Evolutionary conservation across 2,888 invertebrate genomes (phyloP).

Genomic region (Cyclophora punctaria): DNA sequence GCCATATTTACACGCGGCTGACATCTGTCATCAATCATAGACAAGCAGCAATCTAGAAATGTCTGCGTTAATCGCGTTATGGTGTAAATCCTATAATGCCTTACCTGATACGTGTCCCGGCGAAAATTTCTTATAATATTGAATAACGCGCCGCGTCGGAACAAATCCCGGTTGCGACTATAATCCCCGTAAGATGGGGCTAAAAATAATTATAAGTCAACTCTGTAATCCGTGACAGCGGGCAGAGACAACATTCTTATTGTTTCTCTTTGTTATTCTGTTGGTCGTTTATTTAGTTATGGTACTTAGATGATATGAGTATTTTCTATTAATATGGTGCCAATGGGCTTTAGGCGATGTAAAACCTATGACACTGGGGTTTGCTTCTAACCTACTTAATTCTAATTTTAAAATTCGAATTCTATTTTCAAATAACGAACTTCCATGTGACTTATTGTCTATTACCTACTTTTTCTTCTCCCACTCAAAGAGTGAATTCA

Average conservation of each 20-base stretch:
- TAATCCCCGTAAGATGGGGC: slow-evolving; percentile 59
- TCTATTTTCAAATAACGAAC: too few species aligned
- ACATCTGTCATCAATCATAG: too few species aligned
- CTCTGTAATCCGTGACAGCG: slow-evolving; percentile 37
- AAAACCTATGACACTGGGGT: too few species aligned
- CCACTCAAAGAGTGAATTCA: too few species aligned
- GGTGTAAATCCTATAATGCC: slow-evolving; percentile 48
- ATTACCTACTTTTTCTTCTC: too few species aligned
- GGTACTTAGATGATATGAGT: not conserved
- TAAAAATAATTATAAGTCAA: slow-evolving; percentile 47
- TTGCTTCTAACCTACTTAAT: too few species aligned
- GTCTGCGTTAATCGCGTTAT: slow-evolving; percentile 17
- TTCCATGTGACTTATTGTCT: too few species aligned
- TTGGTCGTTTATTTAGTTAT: slow-evolving; percentile 10
- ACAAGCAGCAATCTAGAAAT: slow-evolving; percentile 9
- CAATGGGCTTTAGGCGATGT: too few species aligned
- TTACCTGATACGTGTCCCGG: slow-evolving; percentile 46
- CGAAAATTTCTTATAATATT: slow-evolving; percentile 57
- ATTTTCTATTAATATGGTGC: too few species aligned
- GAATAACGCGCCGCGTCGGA: slow-evolving; percentile 57
- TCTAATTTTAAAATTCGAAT: too few species aligned
- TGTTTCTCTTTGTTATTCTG: slow-evolving; percentile 22
- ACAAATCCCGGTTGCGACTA: slow-evolving; percentile 65
- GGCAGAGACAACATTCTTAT: slow-evolving; percentile 37
- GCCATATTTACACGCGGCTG: too few species aligned